Base-by-base conservation (phyloP, 2,888 invertebrate genomes). In the Oscheius onirici region DNA sequence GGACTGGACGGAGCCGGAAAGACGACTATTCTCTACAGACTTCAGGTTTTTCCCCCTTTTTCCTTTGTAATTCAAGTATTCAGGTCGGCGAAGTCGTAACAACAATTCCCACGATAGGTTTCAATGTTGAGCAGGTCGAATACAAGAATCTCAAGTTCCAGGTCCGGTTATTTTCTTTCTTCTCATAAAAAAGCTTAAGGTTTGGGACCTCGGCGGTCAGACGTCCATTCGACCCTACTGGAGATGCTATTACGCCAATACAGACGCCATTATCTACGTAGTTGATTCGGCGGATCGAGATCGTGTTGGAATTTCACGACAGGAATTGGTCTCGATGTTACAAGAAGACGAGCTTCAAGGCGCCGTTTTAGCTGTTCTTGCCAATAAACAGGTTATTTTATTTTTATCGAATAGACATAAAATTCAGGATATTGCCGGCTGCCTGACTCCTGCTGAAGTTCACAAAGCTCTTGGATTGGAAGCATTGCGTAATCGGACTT, bases 241-340 rank as follows among this genome's bases (percentile, higher is more conserved):
- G 99, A 92, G 99, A 89, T 99, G 97, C 91, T 99, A 99, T 90
- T 99, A 96, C 89, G 95, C 97, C 83, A 99, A 99, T 90, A 99
- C 99, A 88, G 99, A 99, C 91, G 99, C 99, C 88, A 97, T 99
- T 86, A 97, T 99, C 87, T 99, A 99, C 90, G 99, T 99, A 68
- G 86, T 86, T 8, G 99, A 99, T 90, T 97, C 97, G 58, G 97
- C 95, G 69, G 99, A 99, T 90, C 92, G 94, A 89, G 99, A 99
- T 90, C 91, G 99, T 90, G 96, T 99, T 91, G 95, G 96, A 86
- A 96, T 97, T 90, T 97, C 97, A 78, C 97, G 97, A 91, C 95
- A 97, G 90, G 86, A 86, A 68, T 72, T 86, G 26, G 84, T 85
- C 8, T 82, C 86, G 28, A 86, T 86, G 86, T 78, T 86, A 10